These are phyloP conservation scores for Alviniconcha marisindica DNA, from an alignment of 1,140 invertebrate species.

Conservation along the genomic window DNA sequence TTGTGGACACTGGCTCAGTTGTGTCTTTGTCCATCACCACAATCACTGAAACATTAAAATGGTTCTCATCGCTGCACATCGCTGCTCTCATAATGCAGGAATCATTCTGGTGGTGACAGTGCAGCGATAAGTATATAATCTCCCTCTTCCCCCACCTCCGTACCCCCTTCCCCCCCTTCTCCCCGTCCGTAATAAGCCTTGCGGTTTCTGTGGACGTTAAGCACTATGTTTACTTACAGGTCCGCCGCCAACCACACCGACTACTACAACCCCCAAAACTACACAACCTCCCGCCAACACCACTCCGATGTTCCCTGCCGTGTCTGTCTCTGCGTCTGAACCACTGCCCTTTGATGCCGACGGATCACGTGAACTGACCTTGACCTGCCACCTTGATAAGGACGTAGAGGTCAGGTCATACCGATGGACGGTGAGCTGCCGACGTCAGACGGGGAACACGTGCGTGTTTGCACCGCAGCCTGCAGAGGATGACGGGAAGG, in stretches of 20 bases:
- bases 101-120: too few relatives aligned
- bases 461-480: neutral
- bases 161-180: too few relatives aligned
- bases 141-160: too few relatives aligned
- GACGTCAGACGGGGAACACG: neutral
- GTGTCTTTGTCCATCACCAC: too few relatives aligned
- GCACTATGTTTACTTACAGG: too few relatives aligned
- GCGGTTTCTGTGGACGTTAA: too few relatives aligned
- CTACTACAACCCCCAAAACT: neutral
- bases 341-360: neutral
- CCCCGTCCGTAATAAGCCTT: too few relatives aligned
- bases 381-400: neutral
- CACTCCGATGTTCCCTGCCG: neutral
- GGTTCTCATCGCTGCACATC: too few relatives aligned
- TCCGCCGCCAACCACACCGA: neutral
- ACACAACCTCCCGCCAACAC: neutral
- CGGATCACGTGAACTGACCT: neutral
- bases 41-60: too few relatives aligned
- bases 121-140: too few relatives aligned
- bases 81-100: too few relatives aligned
- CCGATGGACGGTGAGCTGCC: neutral
- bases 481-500: constrained; percentile 1
- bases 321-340: neutral
- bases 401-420: neutral
- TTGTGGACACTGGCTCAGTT: too few relatives aligned